Evolutionary conservation across 2,888 invertebrate genomes (phyloP), one percentile per base, ranked within the genome.

Genomic region (Drosophila dives): DNA sequence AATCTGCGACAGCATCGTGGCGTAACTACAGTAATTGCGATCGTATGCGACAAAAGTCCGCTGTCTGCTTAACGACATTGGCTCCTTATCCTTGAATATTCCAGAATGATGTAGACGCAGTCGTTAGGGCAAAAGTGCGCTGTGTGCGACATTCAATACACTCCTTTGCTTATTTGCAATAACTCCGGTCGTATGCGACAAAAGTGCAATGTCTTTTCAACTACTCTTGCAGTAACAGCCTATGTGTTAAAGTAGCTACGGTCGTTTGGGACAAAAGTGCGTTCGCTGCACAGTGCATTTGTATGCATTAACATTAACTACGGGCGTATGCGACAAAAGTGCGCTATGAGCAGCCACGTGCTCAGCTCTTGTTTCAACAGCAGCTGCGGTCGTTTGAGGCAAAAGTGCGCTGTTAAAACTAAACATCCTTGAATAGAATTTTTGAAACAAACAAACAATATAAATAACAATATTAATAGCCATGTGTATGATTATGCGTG

Each of bases 341-440:
- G 59, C 23, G 48, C 42, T 58, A 11, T 59, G 3, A 15, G 17
- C 23, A 17, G 2, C 17, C 34, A 10, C 5, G 33, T 23, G 33
- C 8, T 45, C 15, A 32, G 12, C n/a, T 15, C n/a, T 34, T 15
- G 40, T 23, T n/a, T 5, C 10, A 40, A 40, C n/a, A 17, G 17
- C 38, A 17, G 29, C 23, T 34, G 23, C 55, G n/a, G 7, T 40
- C n/a, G 32, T 42, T 45, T 32, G 34, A 4, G 49, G 23, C n/a
- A 49, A 23, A 54, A 50, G 40, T 64, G 40, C 50, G 12, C 17
- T 36, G 36, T 17, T 36, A 20, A 51, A 36, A 26, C n/a, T 42
- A 32, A 50, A 61, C 67, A 63, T 58, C 76, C 61, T 80, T 75
- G 76, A 67, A 51, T 58, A 33, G 53, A 45, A 45, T 45, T 45